Base-by-base conservation (phyloP, 2,888 invertebrate species). In the Rotaria sp. region DNA sequence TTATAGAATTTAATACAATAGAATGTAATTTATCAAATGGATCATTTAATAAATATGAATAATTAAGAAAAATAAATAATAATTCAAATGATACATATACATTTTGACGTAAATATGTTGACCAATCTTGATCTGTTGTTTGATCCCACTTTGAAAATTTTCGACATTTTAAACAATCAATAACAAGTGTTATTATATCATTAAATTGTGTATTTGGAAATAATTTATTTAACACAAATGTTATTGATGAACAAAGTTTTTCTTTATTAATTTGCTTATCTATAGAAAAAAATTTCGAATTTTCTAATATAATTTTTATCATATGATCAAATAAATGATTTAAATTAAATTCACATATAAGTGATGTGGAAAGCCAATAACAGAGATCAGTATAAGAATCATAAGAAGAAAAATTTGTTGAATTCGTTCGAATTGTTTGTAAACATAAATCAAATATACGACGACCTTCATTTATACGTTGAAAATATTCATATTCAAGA, bases 401-500 rank as follows among this genome's bases (percentile, higher is more conserved):
- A n/a, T 15, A 41, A 0, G 45, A 80, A 45, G 45, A n/a, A n/a
- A 45, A 45, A 45, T 45, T 80, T 35, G 24, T 41, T n/a, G 41
- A 11, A 45, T 45, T 45, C 45, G 45, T 80, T 45, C 15, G 26
- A n/a, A 80, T 80, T 18, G 80, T 80, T 80, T 80, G 45, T 45
- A 45, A 80, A 80, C 80, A 80, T 80, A 80, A 41, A n/a, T 80
- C 80, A 45, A 80, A 45, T n/a, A 80, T 45, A 26, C 80, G 45
- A 45, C n/a, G 41, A 80, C 80, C n/a, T 13, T 80, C 80, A 80
- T 80, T 80, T 5, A n/a, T 26, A 80, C 80, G 80, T 80, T 80
- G 41, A 45, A 80, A 80, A 80, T 80, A 80, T 26, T 80, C 80
- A 80, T 45, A 80, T 80, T 80, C 80, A 13, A 80, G n/a, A 45